Conservation (phyloP, 2,888 invertebrate species). For the Phoenoteleia sp. region DNA sequence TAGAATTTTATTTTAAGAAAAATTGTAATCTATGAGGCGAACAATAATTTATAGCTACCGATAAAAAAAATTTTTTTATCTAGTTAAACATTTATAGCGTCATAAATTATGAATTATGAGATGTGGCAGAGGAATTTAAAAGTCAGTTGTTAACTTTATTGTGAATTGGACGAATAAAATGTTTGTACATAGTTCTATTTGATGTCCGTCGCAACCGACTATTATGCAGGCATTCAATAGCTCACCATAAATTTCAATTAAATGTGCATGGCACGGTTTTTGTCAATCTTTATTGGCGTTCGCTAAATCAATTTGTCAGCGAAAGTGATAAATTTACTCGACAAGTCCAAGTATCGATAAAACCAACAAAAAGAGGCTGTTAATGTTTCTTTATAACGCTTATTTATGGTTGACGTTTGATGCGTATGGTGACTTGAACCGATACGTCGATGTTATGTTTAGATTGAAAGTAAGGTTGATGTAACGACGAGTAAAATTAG, state of each 20-base stretch:
- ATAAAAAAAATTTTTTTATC: constrained; percentile 3
- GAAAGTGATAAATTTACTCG: constrained; percentile 20
- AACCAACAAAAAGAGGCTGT: constrained; percentile 7
- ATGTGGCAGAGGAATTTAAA: not conserved
- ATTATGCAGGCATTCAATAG: not conserved
- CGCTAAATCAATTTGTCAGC: constrained; percentile 26
- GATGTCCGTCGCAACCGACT: too few species aligned
- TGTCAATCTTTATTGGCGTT: not conserved
- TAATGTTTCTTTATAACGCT: constrained; percentile 16
- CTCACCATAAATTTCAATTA: not conserved
- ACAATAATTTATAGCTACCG: not conserved
- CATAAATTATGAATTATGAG: constrained; percentile 17
- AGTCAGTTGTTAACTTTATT: constrained; percentile 22
- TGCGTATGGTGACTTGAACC: not conserved
- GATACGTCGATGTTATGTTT: constrained; percentile 3
- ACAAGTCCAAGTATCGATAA: constrained; percentile 29
- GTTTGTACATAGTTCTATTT: not conserved
- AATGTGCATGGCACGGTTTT: not conserved
- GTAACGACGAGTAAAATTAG: constrained; percentile 66
- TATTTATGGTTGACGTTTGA: constrained; percentile 24
- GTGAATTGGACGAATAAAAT: not conserved
- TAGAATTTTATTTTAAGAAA: not conserved
- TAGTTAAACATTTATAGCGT: not conserved
- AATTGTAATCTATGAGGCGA: constrained; percentile 9
- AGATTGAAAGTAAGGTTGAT: constrained; percentile 43